phyloP scores from a whole-genome alignment of 2,113 vertebrate genomes.

The Argyrosomus japonicus region DNA sequence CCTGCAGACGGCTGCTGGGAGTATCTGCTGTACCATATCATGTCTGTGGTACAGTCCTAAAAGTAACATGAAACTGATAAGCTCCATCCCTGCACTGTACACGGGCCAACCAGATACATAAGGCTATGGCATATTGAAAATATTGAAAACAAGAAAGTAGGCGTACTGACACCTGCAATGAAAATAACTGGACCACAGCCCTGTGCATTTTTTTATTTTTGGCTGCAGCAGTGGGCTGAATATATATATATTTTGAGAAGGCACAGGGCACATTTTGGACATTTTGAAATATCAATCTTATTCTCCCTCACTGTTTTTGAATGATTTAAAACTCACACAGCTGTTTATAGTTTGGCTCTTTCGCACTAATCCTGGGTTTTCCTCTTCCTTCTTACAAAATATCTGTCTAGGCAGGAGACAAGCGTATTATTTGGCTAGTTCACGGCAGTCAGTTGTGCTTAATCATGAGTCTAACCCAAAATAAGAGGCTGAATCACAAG shows the following conservation, averaged over 20 bases:
- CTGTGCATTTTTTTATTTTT: conserved; percentile 22
- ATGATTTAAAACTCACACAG: conserved; percentile 24
- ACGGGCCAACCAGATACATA: conserved; percentile 48
- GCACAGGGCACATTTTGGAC: conserved; percentile 48
- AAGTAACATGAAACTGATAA: conserved; percentile 63
- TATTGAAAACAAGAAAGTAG: conserved; percentile 50
- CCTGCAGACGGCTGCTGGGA: conserved; percentile 59
- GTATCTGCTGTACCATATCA: conserved; percentile 62
- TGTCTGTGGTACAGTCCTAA: conserved; percentile 42
- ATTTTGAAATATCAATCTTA: conserved; percentile 24
- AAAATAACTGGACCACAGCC: conserved; percentile 47
- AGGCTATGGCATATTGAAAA: conserved; percentile 60
- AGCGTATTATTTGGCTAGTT: conserved; percentile 36
- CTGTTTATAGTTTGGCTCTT: conserved; percentile 12
- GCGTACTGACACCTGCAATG: conserved; percentile 45
- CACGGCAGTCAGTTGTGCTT: conserved; percentile 55
- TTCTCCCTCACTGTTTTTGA: neutral
- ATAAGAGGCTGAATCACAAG: conserved; percentile 48
- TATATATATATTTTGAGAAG: conserved; percentile 11
- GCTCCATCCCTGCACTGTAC: conserved; percentile 31
- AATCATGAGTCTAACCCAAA: conserved; percentile 27
- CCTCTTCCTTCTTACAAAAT: conserved; percentile 25
- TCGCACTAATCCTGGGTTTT: conserved; percentile 44
- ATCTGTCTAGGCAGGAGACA: conserved; percentile 30
- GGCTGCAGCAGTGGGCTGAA: conserved; percentile 38